Percentiles rank a stretch among this genome's conserved stretches.
Evolutionary conservation across 2,797 vertebrate species (phyloP).

Genomic region (Okamejei kenojei): DNA sequence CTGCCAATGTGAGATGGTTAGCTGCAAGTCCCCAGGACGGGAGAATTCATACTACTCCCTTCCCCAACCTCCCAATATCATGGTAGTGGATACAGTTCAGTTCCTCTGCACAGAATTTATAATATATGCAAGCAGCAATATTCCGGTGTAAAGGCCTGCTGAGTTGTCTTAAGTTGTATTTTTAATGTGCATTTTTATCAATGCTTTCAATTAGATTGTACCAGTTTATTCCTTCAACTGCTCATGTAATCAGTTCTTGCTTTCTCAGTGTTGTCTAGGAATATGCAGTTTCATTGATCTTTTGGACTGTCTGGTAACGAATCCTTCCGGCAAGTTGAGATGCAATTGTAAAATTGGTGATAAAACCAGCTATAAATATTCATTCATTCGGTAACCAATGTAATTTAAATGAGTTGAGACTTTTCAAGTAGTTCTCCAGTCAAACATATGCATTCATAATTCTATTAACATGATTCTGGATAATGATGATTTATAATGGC

Average conservation of each 20-base stretch:
- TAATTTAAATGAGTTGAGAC: neutral
- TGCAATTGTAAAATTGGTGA: neutral
- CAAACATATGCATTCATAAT: neutral
- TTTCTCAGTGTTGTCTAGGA: neutral
- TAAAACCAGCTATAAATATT: neutral
- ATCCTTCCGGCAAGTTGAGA: neutral
- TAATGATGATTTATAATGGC: neutral
- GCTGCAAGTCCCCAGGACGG: neutral
- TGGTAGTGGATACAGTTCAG: neutral
- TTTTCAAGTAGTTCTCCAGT: neutral
- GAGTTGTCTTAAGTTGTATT: neutral
- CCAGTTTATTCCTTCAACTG: neutral
- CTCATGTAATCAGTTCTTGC: neutral
- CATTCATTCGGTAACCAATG: neutral
- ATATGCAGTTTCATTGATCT: neutral
- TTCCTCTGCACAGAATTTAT: neutral
- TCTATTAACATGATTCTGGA: neutral
- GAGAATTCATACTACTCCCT: neutral
- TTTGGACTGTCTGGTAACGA: neutral
- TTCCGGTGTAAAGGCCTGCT: neutral
- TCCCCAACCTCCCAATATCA: neutral
- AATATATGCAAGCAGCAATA: neutral
- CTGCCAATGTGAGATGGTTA: neutral
- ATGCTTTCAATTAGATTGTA: neutral
- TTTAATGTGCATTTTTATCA: neutral